Conservation (phyloP, 2,113 vertebrate species). For the Polyodon spathula region DNA sequence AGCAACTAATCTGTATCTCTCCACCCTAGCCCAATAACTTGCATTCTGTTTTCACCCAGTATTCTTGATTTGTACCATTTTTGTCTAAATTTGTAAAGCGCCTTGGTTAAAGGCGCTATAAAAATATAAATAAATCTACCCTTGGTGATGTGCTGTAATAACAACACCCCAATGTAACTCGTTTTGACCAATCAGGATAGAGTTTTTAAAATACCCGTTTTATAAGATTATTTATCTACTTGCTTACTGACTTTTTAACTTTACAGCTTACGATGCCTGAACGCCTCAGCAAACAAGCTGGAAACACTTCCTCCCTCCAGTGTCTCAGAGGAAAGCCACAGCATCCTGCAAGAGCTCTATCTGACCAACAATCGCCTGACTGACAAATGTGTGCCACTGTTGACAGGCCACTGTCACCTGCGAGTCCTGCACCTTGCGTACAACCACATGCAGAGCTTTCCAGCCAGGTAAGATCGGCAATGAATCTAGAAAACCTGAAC, state of each 20-base stretch:
- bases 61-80: no score
- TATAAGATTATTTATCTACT: background rate
- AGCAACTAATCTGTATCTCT: no score
- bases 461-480: slow-evolving; percentile 79
- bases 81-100: no score
- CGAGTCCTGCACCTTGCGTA: slow-evolving; percentile 91
- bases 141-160: no score
- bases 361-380: slow-evolving; percentile 91
- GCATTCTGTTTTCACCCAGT: no score
- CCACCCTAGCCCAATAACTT: no score
- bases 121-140: no score
- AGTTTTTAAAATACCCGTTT: no score
- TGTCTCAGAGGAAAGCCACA: slow-evolving; percentile 83
- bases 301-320: slow-evolving; percentile 85
- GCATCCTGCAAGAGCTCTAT: slow-evolving; percentile 89
- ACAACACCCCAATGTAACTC: no score
- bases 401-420: slow-evolving; percentile 84
- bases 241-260: slow-evolving; percentile 24
- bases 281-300: slow-evolving; percentile 90
- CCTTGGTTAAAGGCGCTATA: no score
- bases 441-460: slow-evolving; percentile 91
- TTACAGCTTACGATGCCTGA: slow-evolving; percentile 80
- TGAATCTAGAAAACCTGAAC: no score
- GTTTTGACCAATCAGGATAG: no score
- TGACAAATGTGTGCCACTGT: slow-evolving; percentile 86